These are phyloP conservation scores for Crenichthys baileyi DNA, from an alignment of 2,797 vertebrate genomes.

Conservation along the genomic window DNA sequence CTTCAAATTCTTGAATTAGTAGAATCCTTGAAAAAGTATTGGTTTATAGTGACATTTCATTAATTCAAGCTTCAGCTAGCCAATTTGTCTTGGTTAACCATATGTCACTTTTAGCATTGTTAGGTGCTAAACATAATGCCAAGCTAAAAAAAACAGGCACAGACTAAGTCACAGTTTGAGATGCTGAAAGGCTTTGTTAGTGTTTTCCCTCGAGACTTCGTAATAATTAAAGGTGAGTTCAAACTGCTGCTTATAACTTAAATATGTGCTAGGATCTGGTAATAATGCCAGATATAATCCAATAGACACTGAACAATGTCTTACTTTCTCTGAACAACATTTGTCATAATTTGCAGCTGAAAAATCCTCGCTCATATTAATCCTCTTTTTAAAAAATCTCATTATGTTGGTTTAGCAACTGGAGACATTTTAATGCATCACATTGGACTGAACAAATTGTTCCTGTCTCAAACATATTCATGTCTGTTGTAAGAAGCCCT, in stretches of 20 bases:
- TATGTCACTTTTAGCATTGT: too few relatives aligned
- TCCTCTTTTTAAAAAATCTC: neutral
- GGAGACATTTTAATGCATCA: neutral
- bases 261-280: neutral
- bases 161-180: too few relatives aligned
- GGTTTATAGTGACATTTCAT: too few relatives aligned
- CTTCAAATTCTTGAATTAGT: too few relatives aligned
- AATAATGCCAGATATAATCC: too few relatives aligned
- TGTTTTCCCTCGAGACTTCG: neutral
- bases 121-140: too few relatives aligned
- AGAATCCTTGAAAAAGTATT: too few relatives aligned
- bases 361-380: neutral
- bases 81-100: too few relatives aligned
- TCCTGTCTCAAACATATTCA: neutral
- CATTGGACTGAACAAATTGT: neutral
- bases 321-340: neutral
- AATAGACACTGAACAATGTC: neutral
- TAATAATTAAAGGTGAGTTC: neutral
- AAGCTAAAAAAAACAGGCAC: too few relatives aligned
- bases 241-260: neutral
- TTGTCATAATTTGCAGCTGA: neutral
- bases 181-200: neutral
- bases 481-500: neutral
- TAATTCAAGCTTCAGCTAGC: too few relatives aligned
- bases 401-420: neutral